These are phyloP conservation scores for Gymnarchus niloticus DNA, from an alignment of 2,113 vertebrate genomes.

Conservation along the genomic window DNA sequence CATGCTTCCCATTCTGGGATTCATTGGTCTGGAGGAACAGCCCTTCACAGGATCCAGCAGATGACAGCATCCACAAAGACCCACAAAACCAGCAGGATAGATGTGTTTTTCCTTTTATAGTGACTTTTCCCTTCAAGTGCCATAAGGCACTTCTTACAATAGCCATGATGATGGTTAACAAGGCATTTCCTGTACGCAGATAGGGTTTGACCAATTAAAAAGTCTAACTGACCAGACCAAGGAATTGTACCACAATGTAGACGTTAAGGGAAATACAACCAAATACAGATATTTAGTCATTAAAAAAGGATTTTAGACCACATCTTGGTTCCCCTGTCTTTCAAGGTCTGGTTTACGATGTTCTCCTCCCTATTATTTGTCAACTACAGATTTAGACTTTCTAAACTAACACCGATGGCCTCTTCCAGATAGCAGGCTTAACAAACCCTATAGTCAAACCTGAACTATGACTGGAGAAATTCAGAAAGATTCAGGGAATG, in stretches of 20 bases:
- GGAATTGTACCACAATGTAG: conserved; percentile 27
- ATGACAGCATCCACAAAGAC: neutral
- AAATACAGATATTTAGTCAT: conserved; percentile 15
- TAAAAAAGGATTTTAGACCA: conserved; percentile 33
- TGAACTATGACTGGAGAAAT: no score
- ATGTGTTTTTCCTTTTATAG: conserved; percentile 1
- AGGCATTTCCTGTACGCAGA: conserved; percentile 26
- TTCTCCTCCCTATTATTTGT: neutral
- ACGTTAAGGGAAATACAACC: conserved; percentile 17
- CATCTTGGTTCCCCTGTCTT: conserved; percentile 29
- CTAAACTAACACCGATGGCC: neutral
- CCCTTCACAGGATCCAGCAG: neutral
- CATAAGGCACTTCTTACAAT: neutral
- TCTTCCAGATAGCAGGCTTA: no score
- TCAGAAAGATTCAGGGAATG: no score
- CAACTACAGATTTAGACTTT: conserved; percentile 12
- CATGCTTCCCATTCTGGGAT: neutral
- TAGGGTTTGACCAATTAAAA: conserved; percentile 18
- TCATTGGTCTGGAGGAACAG: neutral
- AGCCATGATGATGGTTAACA: conserved; percentile 9
- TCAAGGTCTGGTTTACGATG: conserved; percentile 21
- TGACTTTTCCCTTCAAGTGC: neutral
- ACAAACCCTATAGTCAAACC: no score
- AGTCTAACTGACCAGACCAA: conserved; percentile 18
- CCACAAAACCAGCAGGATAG: neutral